phyloP scores from a whole-genome alignment of 2,113 vertebrate species.

The Danio rerio region GRCz12tu NC_133188.1:13296001-13296500 shows the following conservation, averaged over 20 bases:
- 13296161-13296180: slow-evolving; percentile 99
- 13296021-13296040: background rate
- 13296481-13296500: no score
- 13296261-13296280: slow-evolving; percentile 82
- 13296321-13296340: slow-evolving; percentile 97
- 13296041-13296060: background rate
- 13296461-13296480: no score
- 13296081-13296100: background rate
- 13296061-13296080: background rate
- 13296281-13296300: slow-evolving; percentile 88
- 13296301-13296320: slow-evolving; percentile 97
- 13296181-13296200: slow-evolving; percentile 97
- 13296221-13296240: slow-evolving; percentile 82
- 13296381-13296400: no score
- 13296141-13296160: slow-evolving; percentile 92
- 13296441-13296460: no score
- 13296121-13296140: slow-evolving; percentile 97
- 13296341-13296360: slow-evolving; percentile 66
- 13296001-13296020: background rate
- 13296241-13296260: slow-evolving; percentile 71
- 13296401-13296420: no score
- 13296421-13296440: no score
- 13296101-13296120: slow-evolving; percentile 93
- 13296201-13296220: slow-evolving; percentile 89
- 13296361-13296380: no score